Percentiles rank a stretch among this genome's conserved stretches.
These are phyloP conservation scores for Idaea dimidiata DNA, from an alignment of 2,888 invertebrate species.

Conservation along the genomic window DNA sequence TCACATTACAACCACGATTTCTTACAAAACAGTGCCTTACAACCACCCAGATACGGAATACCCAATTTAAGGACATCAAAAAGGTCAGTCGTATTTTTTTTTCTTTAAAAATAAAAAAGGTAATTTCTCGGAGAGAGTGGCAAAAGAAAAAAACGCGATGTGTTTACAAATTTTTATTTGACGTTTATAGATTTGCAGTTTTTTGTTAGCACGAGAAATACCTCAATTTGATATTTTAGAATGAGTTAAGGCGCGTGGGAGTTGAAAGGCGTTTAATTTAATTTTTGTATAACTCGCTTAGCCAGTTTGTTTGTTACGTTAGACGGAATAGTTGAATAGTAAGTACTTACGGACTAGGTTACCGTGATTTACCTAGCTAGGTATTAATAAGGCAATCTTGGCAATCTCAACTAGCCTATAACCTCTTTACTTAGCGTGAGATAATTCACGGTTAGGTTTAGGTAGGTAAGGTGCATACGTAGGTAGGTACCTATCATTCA, in stretches of 20 bases:
- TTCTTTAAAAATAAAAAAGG: background rate
- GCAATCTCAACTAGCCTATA: background rate
- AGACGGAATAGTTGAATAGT: background rate
- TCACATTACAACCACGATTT: conserved; percentile 3
- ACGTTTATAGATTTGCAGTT: background rate
- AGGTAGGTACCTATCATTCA: background rate
- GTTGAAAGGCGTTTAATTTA: background rate
- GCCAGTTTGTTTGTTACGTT: background rate
- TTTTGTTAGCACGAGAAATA: background rate
- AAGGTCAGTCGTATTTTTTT: background rate
- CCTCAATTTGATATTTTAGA: background rate
- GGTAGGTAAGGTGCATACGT: no score
- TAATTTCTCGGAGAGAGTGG: background rate
- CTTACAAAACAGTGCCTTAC: background rate
- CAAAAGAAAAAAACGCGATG: background rate
- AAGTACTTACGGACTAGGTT: background rate
- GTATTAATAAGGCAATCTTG: no score
- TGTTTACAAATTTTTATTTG: background rate
- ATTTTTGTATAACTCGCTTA: background rate
- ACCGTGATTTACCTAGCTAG: background rate
- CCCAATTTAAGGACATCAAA: background rate
- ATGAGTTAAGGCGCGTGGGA: background rate
- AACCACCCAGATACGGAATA: background rate
- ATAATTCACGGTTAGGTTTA: background rate
- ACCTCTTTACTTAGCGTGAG: background rate